These are phyloP conservation scores for Distichodus sexfasciatus DNA, from an alignment of 2,797 vertebrate species.

Conservation along the genomic window DNA sequence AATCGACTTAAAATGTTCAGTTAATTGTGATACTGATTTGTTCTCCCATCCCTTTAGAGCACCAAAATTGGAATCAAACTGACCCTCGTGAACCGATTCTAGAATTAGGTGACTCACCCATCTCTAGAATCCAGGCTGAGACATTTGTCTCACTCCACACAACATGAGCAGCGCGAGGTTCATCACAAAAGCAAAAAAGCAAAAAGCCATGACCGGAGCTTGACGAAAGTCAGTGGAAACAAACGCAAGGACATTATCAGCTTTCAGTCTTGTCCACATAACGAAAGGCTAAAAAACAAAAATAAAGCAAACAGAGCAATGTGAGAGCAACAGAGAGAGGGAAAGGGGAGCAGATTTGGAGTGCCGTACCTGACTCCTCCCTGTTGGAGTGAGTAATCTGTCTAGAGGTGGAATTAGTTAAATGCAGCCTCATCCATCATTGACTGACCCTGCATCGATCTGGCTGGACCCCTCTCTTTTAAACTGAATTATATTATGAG, in stretches of 20 bases:
- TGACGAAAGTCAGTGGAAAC: neutral
- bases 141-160: too few relatives aligned
- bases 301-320: neutral
- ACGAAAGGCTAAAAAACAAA: neutral
- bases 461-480: conserved; percentile 68
- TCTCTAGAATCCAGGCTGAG: too few relatives aligned
- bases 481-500: conserved; percentile 76
- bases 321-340: neutral
- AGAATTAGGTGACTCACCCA: too few relatives aligned
- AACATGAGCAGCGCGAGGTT: too few relatives aligned
- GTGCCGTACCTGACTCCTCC: conserved; percentile 16
- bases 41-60: too few relatives aligned
- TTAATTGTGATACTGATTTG: too few relatives aligned
- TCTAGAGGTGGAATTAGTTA: conserved; percentile 77
- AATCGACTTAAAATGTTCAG: too few relatives aligned
- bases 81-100: too few relatives aligned
- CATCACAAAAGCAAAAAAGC: neutral
- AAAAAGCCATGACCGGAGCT: too few relatives aligned
- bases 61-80: too few relatives aligned
- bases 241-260: neutral
- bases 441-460: conserved; percentile 75
- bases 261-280: neutral
- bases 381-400: conserved; percentile 69
- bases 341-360: conserved; percentile 8
- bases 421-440: conserved; percentile 76